Conservation (phyloP, 2,113 vertebrate genomes). For the Corynorhinus townsendii region DNA sequence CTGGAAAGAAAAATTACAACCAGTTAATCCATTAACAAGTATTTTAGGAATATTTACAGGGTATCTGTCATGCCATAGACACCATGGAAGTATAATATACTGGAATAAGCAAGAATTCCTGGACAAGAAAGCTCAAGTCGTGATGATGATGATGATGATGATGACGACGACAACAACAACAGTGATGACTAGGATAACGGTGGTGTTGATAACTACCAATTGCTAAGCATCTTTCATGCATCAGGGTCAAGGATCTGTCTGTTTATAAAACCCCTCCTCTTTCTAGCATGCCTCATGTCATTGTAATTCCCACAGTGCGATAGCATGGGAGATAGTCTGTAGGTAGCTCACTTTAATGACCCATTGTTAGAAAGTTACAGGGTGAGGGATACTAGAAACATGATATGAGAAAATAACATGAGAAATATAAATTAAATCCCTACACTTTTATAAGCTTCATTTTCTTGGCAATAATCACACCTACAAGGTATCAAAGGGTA, state of each 20-base stretch:
- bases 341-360: neutral
- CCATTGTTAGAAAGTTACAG: neutral
- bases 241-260: neutral
- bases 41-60: neutral
- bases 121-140: neutral
- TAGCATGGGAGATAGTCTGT: neutral
- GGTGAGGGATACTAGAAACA: neutral
- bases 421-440: neutral
- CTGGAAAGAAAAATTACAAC: neutral
- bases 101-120: neutral
- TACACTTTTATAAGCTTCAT: neutral
- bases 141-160: neutral
- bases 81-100: neutral
- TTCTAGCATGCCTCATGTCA: neutral
- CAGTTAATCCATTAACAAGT: neutral
- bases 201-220: neutral
- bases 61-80: neutral
- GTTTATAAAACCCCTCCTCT: neutral
- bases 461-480: neutral
- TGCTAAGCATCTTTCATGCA: neutral
- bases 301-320: neutral
- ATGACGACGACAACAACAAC: accelerated
- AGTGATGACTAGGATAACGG: neutral
- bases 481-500: neutral
- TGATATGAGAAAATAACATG: neutral